These are phyloP conservation scores for Drosophila funebris DNA, from an alignment of 1,140 invertebrate genomes.

Conservation along the genomic window DNA sequence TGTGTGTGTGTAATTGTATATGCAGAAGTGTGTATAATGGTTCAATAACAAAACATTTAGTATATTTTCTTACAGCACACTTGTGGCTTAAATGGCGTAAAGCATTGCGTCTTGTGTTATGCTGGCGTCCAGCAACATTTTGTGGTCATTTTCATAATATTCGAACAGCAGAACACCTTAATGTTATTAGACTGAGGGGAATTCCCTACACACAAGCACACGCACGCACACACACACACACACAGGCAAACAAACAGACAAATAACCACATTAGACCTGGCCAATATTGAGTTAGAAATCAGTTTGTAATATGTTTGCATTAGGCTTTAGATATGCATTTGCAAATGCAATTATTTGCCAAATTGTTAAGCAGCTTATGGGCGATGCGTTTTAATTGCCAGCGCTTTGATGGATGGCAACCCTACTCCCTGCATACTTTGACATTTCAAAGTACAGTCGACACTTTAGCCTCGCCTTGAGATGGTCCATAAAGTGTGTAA, in stretches of 20 bases:
- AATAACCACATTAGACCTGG: conserved; percentile 27
- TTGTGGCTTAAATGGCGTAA: conserved; percentile 68
- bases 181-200: conserved; percentile 70
- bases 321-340: conserved; percentile 33
- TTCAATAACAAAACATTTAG: conserved; percentile 57
- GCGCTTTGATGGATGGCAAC: conserved; percentile 8
- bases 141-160: conserved; percentile 78
- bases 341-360: conserved; percentile 62
- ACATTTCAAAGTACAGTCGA: conserved; percentile 50
- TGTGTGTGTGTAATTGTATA: background rate
- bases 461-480: background rate
- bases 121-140: conserved; percentile 25
- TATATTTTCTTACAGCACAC: conserved; percentile 64
- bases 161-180: conserved; percentile 58
- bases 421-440: background rate
- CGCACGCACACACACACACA: conserved; percentile 30
- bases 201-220: conserved; percentile 19
- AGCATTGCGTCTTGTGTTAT: conserved; percentile 37
- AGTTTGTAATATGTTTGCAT: conserved; percentile 61
- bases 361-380: conserved; percentile 52
- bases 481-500: too few species aligned
- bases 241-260: background rate
- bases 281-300: conserved; percentile 62
- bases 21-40: conserved; percentile 37
- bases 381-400: conserved; percentile 24